phyloP scores from a whole-genome alignment of 2,888 invertebrate genomes.

The Tanypteryx hageni region DNA sequence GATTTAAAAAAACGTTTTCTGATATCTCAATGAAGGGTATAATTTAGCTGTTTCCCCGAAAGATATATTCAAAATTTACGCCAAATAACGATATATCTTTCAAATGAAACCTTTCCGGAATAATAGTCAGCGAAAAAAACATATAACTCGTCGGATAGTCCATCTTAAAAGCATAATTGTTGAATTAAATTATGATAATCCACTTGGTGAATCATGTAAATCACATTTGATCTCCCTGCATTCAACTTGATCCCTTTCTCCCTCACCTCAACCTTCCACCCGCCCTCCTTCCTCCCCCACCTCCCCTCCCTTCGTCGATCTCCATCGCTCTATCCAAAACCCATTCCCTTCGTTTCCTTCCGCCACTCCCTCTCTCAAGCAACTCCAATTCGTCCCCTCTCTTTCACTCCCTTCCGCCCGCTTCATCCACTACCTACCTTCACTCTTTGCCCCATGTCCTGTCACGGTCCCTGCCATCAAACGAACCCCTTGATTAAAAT shows the following conservation, averaged over 20 bases:
- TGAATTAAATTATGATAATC: slow-evolving; percentile 25
- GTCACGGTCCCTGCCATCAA: neutral
- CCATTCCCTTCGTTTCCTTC: too few species aligned
- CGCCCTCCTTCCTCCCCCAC: neutral
- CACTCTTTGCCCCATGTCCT: neutral
- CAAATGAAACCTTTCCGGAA: too few species aligned
- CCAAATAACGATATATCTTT: too few species aligned
- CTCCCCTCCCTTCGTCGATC: neutral
- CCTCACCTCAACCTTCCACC: neutral
- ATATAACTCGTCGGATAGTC: neutral
- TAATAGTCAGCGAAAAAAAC: neutral
- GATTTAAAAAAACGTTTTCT: too few species aligned
- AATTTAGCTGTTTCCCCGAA: too few species aligned
- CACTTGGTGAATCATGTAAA: neutral
- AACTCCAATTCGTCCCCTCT: too few species aligned
- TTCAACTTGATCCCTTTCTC: neutral
- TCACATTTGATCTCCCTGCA: slow-evolving; percentile 25
- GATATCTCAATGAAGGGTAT: too few species aligned
- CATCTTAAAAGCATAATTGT: neutral
- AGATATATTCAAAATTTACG: too few species aligned
- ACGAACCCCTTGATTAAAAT: neutral
- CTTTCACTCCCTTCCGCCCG: too few species aligned
- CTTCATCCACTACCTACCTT: neutral
- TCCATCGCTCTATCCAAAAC: neutral
- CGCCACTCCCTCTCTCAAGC: too few species aligned